A percentile compares a stretch with the other conserved stretches of the same genome.
These are phyloP conservation scores for Pardosa pseudoannulata DNA, from an alignment of 2,888 invertebrate genomes.

Conservation along the genomic window DNA sequence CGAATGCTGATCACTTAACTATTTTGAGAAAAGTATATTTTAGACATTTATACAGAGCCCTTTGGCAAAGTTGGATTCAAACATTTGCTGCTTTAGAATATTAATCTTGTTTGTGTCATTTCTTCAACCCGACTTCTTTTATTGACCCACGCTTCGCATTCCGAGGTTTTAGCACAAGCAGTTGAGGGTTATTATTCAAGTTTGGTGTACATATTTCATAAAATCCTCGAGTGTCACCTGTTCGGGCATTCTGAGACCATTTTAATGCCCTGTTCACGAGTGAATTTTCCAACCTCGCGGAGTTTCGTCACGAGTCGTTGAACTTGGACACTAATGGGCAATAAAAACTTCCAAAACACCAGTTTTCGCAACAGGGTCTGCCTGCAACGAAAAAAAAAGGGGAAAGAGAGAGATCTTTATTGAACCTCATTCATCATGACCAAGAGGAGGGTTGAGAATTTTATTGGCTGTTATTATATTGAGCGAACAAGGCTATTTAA, in stretches of 20 bases:
- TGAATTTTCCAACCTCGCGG: constrained; percentile 6
- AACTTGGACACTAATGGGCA: constrained; percentile 17
- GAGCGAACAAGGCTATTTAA: neutral
- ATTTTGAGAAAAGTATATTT: no score
- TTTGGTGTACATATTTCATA: neutral
- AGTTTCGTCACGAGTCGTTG: constrained; percentile 6
- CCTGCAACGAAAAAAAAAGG: neutral
- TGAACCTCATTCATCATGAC: neutral
- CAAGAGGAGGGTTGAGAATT: neutral
- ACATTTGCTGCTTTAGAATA: no score
- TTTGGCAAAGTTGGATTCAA: no score
- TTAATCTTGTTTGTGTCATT: no score
- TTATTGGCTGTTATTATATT: constrained; percentile 12
- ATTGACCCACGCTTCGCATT: no score
- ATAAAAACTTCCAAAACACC: constrained; percentile 9
- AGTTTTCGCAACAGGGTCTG: neutral
- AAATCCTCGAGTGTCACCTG: neutral
- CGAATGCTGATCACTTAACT: no score
- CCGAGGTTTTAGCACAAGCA: neutral
- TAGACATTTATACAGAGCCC: no score
- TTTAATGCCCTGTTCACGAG: neutral
- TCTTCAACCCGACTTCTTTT: no score
- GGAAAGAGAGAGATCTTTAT: neutral
- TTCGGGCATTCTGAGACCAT: neutral
- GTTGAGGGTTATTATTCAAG: neutral